These are phyloP conservation scores for Tenthredo amoena DNA, from an alignment of 2,888 invertebrate species.

Conservation along the genomic window DNA sequence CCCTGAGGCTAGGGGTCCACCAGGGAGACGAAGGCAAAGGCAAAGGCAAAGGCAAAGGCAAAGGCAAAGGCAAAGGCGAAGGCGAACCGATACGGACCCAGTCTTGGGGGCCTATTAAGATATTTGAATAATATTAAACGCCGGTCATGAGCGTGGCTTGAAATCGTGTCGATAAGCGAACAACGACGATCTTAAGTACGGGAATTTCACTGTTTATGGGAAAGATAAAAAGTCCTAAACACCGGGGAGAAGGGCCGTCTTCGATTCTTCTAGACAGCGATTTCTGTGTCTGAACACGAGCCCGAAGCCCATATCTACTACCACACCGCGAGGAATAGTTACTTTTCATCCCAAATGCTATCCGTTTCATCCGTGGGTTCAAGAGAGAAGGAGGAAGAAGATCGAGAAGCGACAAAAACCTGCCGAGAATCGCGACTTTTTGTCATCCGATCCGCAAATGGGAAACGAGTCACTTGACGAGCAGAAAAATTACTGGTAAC, in stretches of 20 bases:
- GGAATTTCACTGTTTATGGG: constrained; percentile 61
- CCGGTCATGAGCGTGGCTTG: constrained; percentile 39
- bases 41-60: no score
- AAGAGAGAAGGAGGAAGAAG: no score
- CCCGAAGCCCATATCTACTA: background rate
- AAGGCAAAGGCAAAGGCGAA: constrained; percentile 44
- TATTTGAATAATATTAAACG: constrained; percentile 68
- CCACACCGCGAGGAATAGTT: background rate
- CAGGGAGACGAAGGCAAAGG: constrained; percentile 32
- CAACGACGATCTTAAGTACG: constrained; percentile 55
- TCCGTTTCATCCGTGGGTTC: background rate
- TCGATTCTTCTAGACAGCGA: background rate
- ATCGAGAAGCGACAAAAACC: no score
- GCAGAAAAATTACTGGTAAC: background rate
- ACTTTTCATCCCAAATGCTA: background rate
- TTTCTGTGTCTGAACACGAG: background rate
- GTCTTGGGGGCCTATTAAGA: constrained; percentile 65
- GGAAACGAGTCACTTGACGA: background rate
- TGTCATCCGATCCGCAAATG: background rate
- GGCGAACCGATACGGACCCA: constrained; percentile 42
- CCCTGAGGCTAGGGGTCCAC: constrained; percentile 52
- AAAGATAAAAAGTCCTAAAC: constrained; percentile 63
- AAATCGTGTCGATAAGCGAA: constrained; percentile 53
- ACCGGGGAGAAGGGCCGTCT: background rate
- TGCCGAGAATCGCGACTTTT: background rate